Conservation (phyloP, 2,888 invertebrate genomes). For the Eristalis tenax region DNA sequence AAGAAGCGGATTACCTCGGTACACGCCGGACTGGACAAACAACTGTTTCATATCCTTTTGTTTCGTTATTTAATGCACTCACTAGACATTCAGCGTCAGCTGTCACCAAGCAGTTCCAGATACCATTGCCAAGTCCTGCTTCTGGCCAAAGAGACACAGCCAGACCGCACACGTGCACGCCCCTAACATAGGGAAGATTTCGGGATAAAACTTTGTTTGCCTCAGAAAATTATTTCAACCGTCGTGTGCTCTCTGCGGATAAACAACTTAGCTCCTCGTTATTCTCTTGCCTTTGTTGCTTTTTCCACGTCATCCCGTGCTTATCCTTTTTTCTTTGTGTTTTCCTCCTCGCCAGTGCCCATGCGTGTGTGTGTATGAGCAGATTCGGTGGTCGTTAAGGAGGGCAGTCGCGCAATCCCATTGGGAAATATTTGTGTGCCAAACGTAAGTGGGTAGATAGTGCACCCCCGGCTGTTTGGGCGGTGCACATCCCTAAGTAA, state of each 20-base stretch:
- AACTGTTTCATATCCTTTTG: conserved; percentile 36
- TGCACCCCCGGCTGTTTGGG: neutral
- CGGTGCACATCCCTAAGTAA: neutral
- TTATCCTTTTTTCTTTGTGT: conserved; percentile 1
- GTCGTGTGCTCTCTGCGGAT: conserved; percentile 40
- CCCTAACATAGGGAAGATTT: neutral
- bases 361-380: neutral
- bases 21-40: conserved; percentile 7
- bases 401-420: neutral
- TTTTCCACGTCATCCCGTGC: neutral
- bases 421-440: conserved; percentile 29
- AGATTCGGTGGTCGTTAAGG: conserved; percentile 2
- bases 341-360: neutral
- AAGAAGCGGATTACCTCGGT: conserved; percentile 27
- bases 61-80: conserved; percentile 54
- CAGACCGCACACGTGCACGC: neutral
- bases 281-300: neutral
- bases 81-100: conserved; percentile 36
- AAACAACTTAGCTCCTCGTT: conserved; percentile 45
- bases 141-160: neutral
- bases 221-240: conserved; percentile 49
- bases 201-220: conserved; percentile 33
- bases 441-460: neutral
- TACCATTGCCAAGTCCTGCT: conserved; percentile 24
- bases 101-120: conserved; percentile 47